Base-by-base conservation (phyloP, 2,113 vertebrate genomes). In the Gymnocephalus cernua region DNA sequence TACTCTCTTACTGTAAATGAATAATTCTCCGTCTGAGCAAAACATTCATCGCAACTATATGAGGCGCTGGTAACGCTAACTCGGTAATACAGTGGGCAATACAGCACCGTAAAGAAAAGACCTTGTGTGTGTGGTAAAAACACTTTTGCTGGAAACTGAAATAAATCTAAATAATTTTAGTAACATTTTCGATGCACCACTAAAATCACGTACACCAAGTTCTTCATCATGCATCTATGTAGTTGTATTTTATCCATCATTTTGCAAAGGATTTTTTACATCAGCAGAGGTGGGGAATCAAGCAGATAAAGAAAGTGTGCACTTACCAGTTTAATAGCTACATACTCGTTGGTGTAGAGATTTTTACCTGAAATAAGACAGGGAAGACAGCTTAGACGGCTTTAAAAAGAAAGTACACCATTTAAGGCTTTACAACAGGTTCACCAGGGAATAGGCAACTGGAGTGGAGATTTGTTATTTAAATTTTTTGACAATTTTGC, bases 291-390 rank as follows among this genome's bases (percentile, higher is more conserved):
- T 65, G n/a, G 69, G 13, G 25, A 67, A 27, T 75, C 11, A 67
- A 53, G 50, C 64, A 56, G n/a, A 47, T n/a, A 61, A 57, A 56
- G 16, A 80, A 79, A 61, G 18, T 25, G 57, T 16, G 51, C 83
- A 97, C 97, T 98, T 91, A 99, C 98, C 97, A 99, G 95, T 97
- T 99, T 99, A 94, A 99, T 99, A 86, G 98, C 98, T 95, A 99
- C 98, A 93, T 99, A 99, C 93, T 99, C 98, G 86, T 99, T 99
- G 92, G 98, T 99, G 95, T 99, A 99, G 91, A 99, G 97, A 94
- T 99, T 99, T 95, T 99, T 99, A 92, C 98, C 98, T 99, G 82
- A n/a, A 95, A 94, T 14, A 87, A 93, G 93, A 88, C 29, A 93
- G 76, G 74, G 67, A 54, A 79, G 51, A n/a, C 65, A 13, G 66